phyloP scores from a whole-genome alignment of 2,888 invertebrate genomes.

The Pediacus dermestoides region DNA sequence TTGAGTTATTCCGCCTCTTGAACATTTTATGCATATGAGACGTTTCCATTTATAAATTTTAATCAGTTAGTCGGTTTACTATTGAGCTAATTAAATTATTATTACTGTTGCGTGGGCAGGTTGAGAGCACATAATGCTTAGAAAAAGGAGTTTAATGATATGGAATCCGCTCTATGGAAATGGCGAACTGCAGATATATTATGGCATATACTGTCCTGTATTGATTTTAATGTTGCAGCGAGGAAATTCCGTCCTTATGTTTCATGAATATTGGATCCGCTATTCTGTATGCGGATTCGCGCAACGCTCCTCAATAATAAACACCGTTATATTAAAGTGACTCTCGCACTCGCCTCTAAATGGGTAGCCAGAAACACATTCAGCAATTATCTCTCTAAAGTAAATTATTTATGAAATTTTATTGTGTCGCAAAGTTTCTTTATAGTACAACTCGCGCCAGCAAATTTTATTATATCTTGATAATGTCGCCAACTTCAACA shows the following conservation, averaged over 20 bases:
- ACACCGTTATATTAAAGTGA: constrained; percentile 36
- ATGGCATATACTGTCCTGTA: constrained; percentile 49
- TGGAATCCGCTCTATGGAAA: constrained; percentile 40
- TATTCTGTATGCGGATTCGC: constrained; percentile 42
- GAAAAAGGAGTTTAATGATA: no score
- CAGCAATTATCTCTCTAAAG: constrained; percentile 17
- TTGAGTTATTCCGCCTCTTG: no score
- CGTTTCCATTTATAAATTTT: no score
- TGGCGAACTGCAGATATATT: constrained; percentile 50
- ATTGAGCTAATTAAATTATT: no score
- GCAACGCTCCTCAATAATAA: constrained; percentile 46
- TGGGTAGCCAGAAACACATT: constrained; percentile 5
- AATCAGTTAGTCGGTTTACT: no score
- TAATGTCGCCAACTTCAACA: constrained; percentile 47
- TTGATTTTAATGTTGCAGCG: constrained; percentile 49
- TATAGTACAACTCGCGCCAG: constrained; percentile 43
- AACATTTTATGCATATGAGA: no score
- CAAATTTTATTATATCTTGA: constrained; percentile 58
- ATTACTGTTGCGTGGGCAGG: no score
- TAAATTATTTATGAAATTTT: constrained; percentile 46
- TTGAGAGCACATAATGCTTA: no score
- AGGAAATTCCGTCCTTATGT: constrained; percentile 44
- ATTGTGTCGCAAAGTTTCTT: constrained; percentile 38
- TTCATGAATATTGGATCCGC: constrained; percentile 41
- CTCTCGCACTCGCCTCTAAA: constrained; percentile 13